These are phyloP conservation scores for Electrona antarctica DNA, from an alignment of 2,113 vertebrate genomes.

Conservation along the genomic window DNA sequence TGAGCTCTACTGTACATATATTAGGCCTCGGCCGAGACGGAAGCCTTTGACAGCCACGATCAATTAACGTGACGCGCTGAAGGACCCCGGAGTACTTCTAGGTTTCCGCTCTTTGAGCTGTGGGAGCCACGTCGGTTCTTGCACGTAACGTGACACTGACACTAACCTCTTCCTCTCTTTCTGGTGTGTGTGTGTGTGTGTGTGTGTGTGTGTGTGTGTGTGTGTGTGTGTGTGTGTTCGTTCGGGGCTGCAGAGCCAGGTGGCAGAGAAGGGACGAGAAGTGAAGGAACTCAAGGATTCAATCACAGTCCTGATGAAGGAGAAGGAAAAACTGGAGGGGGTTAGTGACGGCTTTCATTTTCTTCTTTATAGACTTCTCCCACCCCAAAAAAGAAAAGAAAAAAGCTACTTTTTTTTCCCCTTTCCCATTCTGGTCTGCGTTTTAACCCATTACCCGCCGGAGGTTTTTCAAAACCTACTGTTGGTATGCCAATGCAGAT, in stretches of 20 bases:
- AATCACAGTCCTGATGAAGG: conserved; percentile 80
- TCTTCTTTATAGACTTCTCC: conserved; percentile 62
- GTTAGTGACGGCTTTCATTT: conserved; percentile 73
- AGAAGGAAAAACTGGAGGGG: conserved; percentile 86
- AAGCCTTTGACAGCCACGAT: conserved; percentile 54
- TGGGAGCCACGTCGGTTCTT: conserved; percentile 13
- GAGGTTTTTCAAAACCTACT: too few species aligned
- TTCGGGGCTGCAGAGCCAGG: conserved; percentile 83
- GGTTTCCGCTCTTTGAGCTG: conserved; percentile 19
- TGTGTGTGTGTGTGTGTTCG: conserved; percentile 31
- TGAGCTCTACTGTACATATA: conserved; percentile 50
- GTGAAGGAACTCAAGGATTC: conserved; percentile 86
- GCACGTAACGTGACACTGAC: conserved; percentile 4
- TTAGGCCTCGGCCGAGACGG: conserved; percentile 43
- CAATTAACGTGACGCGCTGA: conserved; percentile 40
- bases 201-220: conserved; percentile 28
- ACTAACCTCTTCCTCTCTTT: conserved; percentile 1
- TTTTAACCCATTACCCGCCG: conserved; percentile 42
- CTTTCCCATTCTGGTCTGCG: conserved; percentile 57
- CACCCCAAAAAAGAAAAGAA: conserved; percentile 57
- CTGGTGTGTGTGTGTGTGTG: conserved; percentile 28
- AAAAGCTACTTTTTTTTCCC: conserved; percentile 41
- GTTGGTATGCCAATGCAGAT: too few species aligned
- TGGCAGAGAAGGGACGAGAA: conserved; percentile 89
- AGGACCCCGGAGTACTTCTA: conserved; percentile 25